A percentile compares a stretch with the other conserved stretches of the same genome.
Evolutionary conservation across 2,113 vertebrate genomes (phyloP).

Genomic region (Nyctibius bracteatus): DNA sequence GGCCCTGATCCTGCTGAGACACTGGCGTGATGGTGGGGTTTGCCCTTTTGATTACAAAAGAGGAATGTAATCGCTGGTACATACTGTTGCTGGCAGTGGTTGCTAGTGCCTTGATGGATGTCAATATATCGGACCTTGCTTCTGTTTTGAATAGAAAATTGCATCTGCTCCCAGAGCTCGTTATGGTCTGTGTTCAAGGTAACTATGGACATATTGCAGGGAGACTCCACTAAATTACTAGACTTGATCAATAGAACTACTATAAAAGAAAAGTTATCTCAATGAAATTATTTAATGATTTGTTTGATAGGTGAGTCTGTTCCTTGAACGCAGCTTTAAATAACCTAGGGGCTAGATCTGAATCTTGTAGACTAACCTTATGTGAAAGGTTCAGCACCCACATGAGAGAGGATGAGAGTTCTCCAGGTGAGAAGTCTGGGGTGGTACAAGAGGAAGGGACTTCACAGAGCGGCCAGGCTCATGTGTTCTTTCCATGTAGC

Average conservation of each 20-base stretch:
- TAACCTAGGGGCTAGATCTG: neutral
- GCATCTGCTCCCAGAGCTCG: neutral
- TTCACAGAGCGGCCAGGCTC: neutral
- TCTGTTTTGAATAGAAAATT: neutral
- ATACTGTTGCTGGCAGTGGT: neutral
- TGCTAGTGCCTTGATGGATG: neutral
- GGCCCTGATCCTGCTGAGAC: neutral
- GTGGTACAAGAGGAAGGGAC: neutral
- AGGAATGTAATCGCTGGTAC: neutral
- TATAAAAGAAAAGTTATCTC: neutral
- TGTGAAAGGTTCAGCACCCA: fast-evolving
- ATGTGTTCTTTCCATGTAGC: neutral
- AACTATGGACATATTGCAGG: neutral
- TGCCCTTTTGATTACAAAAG: neutral
- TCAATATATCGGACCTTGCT: neutral
- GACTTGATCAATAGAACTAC: neutral
- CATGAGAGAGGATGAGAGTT: neutral
- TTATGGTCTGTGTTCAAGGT: neutral
- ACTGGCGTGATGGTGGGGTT: neutral
- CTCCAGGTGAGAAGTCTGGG: neutral
- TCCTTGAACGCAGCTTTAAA: neutral
- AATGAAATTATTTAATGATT: neutral
- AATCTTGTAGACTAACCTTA: neutral
- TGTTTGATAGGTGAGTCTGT: neutral
- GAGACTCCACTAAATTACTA: neutral